These are phyloP conservation scores for Tribolium madens DNA, from an alignment of 1,140 invertebrate genomes.

Conservation along the genomic window DNA sequence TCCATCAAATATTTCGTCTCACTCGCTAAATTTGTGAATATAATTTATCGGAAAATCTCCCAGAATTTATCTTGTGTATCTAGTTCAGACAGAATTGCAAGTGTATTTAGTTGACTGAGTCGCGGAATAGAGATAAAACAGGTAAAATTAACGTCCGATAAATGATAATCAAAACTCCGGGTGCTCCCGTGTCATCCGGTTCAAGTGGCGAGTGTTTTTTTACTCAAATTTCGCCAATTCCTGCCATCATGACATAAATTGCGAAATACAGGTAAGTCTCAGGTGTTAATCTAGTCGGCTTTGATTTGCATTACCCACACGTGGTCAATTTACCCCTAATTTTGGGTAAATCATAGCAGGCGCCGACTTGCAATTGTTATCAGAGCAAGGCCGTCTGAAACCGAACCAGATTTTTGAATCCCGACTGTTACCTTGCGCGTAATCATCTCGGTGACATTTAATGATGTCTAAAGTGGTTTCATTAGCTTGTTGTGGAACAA, in stretches of 20 bases:
- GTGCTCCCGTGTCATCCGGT: background rate
- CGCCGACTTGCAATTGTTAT: background rate
- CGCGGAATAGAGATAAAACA: slow-evolving; percentile 26
- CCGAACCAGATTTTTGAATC: slow-evolving; percentile 27
- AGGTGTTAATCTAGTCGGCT: background rate
- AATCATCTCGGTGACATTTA: slow-evolving; percentile 21
- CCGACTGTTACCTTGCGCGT: slow-evolving; percentile 13
- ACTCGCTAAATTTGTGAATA: background rate
- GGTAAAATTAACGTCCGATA: slow-evolving; percentile 23
- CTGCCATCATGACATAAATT: slow-evolving; percentile 11
- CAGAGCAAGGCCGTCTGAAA: slow-evolving; percentile 6
- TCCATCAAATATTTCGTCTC: background rate
- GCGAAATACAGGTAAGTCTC: slow-evolving; percentile 20
- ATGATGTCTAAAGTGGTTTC: slow-evolving; percentile 25
- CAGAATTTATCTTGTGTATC: slow-evolving; percentile 51
- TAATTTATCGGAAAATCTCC: slow-evolving; percentile 25
- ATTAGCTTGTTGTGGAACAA: slow-evolving; percentile 32
- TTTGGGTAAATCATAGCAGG: background rate
- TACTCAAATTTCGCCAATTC: background rate
- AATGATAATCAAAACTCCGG: background rate
- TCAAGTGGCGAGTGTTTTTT: background rate
- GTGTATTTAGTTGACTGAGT: slow-evolving; percentile 39
- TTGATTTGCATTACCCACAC: background rate
- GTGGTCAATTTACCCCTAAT: background rate
- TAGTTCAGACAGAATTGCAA: slow-evolving; percentile 56